Percentiles rank a stretch among this genome's conserved stretches.
Conservation (phyloP, 2,888 invertebrate species). For the Nineta flava region DNA sequence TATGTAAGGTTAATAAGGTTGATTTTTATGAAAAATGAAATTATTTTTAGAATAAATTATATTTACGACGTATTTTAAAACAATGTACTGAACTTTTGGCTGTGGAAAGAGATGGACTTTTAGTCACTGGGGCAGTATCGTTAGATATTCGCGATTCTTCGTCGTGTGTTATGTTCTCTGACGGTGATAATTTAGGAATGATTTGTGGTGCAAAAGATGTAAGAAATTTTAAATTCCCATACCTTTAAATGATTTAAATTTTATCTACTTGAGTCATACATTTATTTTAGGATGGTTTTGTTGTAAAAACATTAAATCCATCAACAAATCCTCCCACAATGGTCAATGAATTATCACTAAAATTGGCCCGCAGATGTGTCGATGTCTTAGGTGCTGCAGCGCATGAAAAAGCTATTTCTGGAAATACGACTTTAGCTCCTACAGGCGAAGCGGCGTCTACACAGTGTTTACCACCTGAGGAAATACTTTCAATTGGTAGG, state of each 20-base stretch:
- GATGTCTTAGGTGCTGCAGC: conserved; percentile 57
- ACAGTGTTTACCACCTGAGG: conserved; percentile 5
- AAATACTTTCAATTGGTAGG: conserved; percentile 5
- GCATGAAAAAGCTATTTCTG: conserved; percentile 32
- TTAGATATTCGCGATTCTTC: conserved; percentile 29
- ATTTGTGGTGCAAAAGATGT: conserved; percentile 69
- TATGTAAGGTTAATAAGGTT: background rate
- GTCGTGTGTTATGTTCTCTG: conserved; percentile 50
- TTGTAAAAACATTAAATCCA: conserved; percentile 56
- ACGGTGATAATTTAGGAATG: conserved; percentile 63
- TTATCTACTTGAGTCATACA: conserved; percentile 4
- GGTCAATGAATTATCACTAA: conserved; percentile 51
- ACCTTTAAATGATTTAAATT: background rate
- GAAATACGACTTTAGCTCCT: conserved; percentile 19
- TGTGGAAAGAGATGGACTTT: conserved; percentile 36
- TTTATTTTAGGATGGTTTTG: conserved; percentile 47
- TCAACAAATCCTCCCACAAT: conserved; percentile 37
- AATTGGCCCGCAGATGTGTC: conserved; percentile 63
- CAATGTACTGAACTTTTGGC: conserved; percentile 34
- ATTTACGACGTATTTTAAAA: conserved; percentile 47
- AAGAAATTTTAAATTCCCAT: conserved; percentile 19
- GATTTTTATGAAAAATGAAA: background rate
- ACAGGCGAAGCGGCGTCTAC: conserved; percentile 9
- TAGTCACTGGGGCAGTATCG: conserved; percentile 30
- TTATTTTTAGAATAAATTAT: conserved; percentile 55